Evolutionary conservation across 2,888 invertebrate genomes (phyloP).

Genomic region (Catocala fraxini): DNA sequence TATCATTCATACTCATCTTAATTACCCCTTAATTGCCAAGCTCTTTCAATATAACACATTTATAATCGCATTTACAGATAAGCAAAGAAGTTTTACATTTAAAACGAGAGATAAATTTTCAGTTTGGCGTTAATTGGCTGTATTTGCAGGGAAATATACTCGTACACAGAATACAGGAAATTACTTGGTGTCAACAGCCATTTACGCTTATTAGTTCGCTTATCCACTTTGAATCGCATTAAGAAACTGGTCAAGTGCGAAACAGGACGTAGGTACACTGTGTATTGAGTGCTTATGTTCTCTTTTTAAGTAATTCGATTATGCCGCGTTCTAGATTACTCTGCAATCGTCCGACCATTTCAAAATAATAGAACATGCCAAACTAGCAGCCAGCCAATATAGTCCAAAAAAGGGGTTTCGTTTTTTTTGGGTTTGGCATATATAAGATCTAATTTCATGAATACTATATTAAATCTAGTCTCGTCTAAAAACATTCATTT

Average conservation of each 20-base stretch:
- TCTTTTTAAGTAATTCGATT: conserved; percentile 37
- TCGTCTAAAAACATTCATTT: too few species aligned
- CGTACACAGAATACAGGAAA: conserved; percentile 10
- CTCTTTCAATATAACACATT: conserved; percentile 30
- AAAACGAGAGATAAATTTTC: conserved; percentile 20
- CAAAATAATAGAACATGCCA: conserved; percentile 32
- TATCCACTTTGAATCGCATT: conserved; percentile 19
- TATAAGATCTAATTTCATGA: too few species aligned
- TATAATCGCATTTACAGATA: conserved; percentile 24
- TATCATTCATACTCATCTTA: conserved; percentile 27
- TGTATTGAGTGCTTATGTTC: conserved; percentile 18
- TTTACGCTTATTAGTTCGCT: conserved; percentile 19
- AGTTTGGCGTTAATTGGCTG: conserved; percentile 18
- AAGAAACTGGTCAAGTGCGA: conserved; percentile 22
- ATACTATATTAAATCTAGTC: too few species aligned
- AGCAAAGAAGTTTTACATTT: conserved; percentile 28
- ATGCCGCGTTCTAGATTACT: conserved; percentile 32
- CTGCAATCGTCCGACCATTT: conserved; percentile 27
- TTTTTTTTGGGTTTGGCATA: conserved; percentile 15
- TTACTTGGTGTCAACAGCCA: conserved; percentile 12
- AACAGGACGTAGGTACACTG: conserved; percentile 9
- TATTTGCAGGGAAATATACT: conserved; percentile 24
- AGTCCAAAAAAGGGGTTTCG: conserved; percentile 23
- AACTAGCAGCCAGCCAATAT: conserved; percentile 27
- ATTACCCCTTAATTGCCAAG: conserved; percentile 25